Percentiles rank a stretch among this genome's conserved stretches.
Evolutionary conservation across 1,140 invertebrate genomes (phyloP).

Genomic region (Caenorhabditis remanei): DNA sequence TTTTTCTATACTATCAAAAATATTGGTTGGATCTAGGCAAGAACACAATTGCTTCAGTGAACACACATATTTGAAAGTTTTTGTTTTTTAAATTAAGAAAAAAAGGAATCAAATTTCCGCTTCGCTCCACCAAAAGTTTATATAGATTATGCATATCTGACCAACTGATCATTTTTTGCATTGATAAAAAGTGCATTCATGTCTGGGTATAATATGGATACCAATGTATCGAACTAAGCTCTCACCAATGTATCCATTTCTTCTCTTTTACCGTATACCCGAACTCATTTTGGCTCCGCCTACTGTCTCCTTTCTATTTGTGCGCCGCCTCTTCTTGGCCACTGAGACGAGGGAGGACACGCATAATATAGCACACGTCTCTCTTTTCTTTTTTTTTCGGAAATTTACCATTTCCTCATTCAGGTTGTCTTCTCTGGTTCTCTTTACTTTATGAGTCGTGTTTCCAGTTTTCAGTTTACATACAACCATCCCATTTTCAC

Average conservation of each 20-base stretch:
- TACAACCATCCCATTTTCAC: neutral
- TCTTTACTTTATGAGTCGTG: conserved; percentile 45
- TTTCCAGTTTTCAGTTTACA: conserved; percentile 26
- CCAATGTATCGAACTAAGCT: too few relatives aligned
- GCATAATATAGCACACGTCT: conserved; percentile 55
- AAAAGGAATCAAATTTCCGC: neutral
- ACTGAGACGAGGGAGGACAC: conserved; percentile 51
- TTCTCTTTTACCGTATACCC: conserved; percentile 35
- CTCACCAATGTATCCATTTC: conserved; percentile 18
- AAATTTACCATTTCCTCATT: conserved; percentile 56
- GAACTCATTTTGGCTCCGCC: conserved; percentile 48
- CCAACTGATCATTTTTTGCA: neutral
- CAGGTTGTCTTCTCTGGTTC: conserved; percentile 21
- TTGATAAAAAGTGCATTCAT: neutral
- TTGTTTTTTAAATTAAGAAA: too few relatives aligned
- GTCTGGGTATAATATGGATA: too few relatives aligned
- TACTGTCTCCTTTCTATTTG: conserved; percentile 53
- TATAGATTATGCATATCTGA: neutral
- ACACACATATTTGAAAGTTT: neutral
- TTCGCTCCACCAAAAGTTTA: neutral
- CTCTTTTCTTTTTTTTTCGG: conserved; percentile 44
- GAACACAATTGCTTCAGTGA: neutral
- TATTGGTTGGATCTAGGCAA: neutral
- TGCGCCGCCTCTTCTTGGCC: conserved; percentile 44
- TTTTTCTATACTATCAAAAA: neutral